Base-by-base conservation (phyloP, 2,113 vertebrate genomes). In the Cisticola juncidis region DNA sequence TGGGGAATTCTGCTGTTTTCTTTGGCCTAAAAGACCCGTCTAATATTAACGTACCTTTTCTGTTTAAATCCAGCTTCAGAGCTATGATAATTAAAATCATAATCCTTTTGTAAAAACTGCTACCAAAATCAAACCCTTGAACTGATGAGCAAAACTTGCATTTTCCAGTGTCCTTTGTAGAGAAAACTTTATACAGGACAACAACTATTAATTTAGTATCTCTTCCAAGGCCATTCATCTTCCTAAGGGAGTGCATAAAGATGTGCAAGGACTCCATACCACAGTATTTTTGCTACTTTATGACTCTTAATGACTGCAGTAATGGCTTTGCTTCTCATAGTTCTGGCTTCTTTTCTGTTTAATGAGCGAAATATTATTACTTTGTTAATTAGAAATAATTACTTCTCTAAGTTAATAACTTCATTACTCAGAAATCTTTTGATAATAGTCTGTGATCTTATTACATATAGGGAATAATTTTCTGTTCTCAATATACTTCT, bases 41-140 rank as follows among this genome's bases (percentile, higher is more conserved):
- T 94, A 62, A 80, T 79, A 74, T 73, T 72, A 80, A 62, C 22
- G 2, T 96, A 70, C 86, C 93, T 88, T 22, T 95, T 97, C 91
- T 97, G 68, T 97, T 97, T 93, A 80, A 94, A 90, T 90, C 72
- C 60, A 7, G 64, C 56, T 90, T 69, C 83, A 88, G 26, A 91
- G 72, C 92, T 88, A 0, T 29, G 21, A n/a, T n/a, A n/a, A n/a
- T n/a, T n/a, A n/a, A n/a, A n/a, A 24, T 85, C 60, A 10, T 53
- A 71, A 71, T 83, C 16, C 65, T 85, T n/a, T 22, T 4, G 3
- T 62, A n/a, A 93, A 94, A 91, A 36, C 5, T 3, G 6, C 48
- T 31, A 31, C 6, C 11, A 51, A 95, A 93, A 80, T 96, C 74
- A 92, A 80, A 65, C 47, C 15, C n/a, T 48, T 53, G 40, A 54